Evolutionary conservation across 2,113 vertebrate species (phyloP).

Genomic region (Stegastes partitus): DNA sequence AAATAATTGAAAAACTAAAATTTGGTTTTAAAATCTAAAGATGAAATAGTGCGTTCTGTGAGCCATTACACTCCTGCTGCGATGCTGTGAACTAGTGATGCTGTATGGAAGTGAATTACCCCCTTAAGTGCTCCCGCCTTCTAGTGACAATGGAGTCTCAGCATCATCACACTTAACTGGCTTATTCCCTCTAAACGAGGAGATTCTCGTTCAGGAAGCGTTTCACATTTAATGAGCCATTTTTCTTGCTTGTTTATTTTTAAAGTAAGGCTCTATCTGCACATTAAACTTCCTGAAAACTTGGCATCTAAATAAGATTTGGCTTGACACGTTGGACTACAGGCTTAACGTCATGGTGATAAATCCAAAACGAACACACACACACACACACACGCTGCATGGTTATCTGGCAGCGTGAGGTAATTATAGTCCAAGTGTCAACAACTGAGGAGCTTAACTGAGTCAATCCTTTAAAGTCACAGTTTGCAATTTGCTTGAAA

Average conservation of each 20-base stretch:
- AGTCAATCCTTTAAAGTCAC: slow-evolving; percentile 46
- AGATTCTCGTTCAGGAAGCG: slow-evolving; percentile 25
- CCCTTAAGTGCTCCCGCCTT: slow-evolving; percentile 41
- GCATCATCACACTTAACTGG: slow-evolving; percentile 44
- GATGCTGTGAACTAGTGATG: slow-evolving; percentile 9
- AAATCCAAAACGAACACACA: slow-evolving; percentile 3
- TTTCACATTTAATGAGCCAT: slow-evolving; percentile 29
- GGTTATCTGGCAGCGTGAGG: slow-evolving; percentile 25
- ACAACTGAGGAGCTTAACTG: slow-evolving; percentile 49
- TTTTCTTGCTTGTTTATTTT: slow-evolving; percentile 29
- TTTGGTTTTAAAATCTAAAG: not conserved
- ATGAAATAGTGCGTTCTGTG: not conserved
- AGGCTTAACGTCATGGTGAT: slow-evolving; percentile 27
- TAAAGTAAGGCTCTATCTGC: slow-evolving; percentile 8
- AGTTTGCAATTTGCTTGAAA: slow-evolving; percentile 23
- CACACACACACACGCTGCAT: not conserved
- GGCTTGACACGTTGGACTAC: slow-evolving; percentile 29
- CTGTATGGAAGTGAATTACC: slow-evolving; percentile 38
- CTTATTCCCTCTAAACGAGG: slow-evolving; percentile 38
- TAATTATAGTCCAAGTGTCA: slow-evolving; percentile 46
- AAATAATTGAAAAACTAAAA: not conserved
- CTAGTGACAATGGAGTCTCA: slow-evolving; percentile 34
- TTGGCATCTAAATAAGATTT: slow-evolving; percentile 32
- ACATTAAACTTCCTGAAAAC: slow-evolving; percentile 44
- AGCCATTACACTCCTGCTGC: slow-evolving; percentile 22